phyloP scores from a whole-genome alignment of 1,140 invertebrate species.

The Zaprionus gabonicus region DNA sequence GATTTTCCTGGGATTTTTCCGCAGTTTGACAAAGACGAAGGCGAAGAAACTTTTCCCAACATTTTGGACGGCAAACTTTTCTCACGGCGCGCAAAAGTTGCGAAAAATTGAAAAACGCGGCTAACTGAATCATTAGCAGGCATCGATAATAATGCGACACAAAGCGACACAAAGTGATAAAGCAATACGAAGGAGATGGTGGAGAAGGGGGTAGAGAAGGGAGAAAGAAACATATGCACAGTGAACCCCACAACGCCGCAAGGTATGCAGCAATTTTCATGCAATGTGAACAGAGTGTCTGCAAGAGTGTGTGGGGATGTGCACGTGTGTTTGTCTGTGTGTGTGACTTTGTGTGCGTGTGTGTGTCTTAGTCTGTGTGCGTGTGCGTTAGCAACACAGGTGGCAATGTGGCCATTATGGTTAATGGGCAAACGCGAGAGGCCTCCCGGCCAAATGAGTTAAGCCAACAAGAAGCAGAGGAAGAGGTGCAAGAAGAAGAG shows the following conservation, averaged over 20 bases:
- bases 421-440: constrained; percentile 69
- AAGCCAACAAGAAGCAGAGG: constrained; percentile 70
- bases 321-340: not conserved
- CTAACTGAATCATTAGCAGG: constrained; percentile 52
- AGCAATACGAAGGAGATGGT: too few relatives aligned
- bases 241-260: constrained; percentile 45
- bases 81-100: constrained; percentile 54
- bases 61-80: constrained; percentile 43
- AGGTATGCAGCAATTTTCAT: constrained; percentile 62
- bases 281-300: constrained; percentile 6
- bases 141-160: constrained; percentile 44
- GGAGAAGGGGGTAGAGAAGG: not conserved
- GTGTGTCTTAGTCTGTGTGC: constrained; percentile 20
- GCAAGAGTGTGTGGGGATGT: not conserved
- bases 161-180: not conserved
- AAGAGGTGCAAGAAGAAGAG: constrained; percentile 7
- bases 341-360: not conserved
- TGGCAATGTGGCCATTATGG: constrained; percentile 81
- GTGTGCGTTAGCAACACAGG: constrained; percentile 68
- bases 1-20: constrained; percentile 52
- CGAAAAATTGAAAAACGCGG: constrained; percentile 60
- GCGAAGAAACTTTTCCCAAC: constrained; percentile 58
- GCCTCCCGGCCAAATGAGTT: constrained; percentile 75
- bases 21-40: not conserved
- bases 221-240: not conserved